These are phyloP conservation scores for Bucco capensis DNA, from an alignment of 2,113 vertebrate species.

Conservation along the genomic window DNA sequence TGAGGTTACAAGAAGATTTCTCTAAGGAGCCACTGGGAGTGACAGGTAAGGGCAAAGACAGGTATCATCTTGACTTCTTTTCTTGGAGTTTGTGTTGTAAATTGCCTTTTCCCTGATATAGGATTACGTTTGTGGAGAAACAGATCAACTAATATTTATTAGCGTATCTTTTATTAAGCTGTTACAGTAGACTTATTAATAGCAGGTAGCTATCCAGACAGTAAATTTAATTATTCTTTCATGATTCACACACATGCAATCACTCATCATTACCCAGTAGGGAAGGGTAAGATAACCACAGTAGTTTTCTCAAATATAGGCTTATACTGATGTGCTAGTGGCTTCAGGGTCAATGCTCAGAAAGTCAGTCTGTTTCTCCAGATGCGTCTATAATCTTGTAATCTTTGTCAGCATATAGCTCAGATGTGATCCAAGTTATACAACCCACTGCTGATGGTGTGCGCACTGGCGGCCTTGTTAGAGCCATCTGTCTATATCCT, in stretches of 20 bases:
- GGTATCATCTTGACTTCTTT: accelerated
- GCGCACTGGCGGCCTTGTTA: background rate
- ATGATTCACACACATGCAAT: background rate
- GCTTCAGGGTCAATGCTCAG: background rate
- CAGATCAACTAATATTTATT: background rate
- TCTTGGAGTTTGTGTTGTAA: background rate
- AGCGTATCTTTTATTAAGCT: background rate
- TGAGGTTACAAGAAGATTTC: background rate
- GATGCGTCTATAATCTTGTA: background rate
- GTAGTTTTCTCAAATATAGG: background rate
- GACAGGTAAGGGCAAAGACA: background rate
- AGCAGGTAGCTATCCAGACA: background rate
- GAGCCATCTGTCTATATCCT: background rate
- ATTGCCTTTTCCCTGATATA: background rate
- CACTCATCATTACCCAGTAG: accelerated
- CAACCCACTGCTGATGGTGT: accelerated
- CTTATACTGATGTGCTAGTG: background rate
- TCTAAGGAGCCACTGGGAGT: background rate
- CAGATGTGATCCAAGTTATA: background rate
- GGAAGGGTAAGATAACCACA: background rate
- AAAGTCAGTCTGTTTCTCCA: background rate
- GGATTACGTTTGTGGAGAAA: background rate
- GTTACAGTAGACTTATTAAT: background rate
- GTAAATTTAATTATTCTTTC: background rate
- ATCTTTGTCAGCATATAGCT: background rate